Evolutionary conservation across 2,113 vertebrate genomes (phyloP).

Genomic region (Tapirus terrestris): DNA sequence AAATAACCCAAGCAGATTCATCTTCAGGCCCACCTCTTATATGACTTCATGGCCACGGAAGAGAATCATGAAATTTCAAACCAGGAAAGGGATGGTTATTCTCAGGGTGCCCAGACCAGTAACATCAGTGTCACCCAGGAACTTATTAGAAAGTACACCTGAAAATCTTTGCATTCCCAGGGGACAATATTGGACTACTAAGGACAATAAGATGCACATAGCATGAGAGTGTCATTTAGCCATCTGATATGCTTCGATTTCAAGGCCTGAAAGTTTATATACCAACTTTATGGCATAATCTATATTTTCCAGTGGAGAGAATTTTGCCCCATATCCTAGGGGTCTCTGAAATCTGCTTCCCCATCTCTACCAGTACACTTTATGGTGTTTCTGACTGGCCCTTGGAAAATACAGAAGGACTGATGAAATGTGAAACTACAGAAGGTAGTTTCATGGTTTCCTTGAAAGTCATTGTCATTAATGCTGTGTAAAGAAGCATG

Average conservation of each 20-base stretch:
- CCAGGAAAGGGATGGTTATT: background rate
- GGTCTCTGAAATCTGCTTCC: background rate
- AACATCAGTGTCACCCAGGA: background rate
- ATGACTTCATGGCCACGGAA: background rate
- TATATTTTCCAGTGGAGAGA: background rate
- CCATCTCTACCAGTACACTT: background rate
- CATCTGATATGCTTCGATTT: background rate
- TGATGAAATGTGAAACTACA: background rate
- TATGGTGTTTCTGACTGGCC: background rate
- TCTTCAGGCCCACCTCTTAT: background rate
- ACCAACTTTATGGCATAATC: too few species aligned
- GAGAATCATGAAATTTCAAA: background rate
- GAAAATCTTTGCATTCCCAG: background rate
- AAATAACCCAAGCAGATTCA: background rate
- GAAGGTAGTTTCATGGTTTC: background rate
- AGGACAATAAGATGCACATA: background rate
- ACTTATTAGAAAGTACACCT: background rate
- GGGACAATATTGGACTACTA: background rate
- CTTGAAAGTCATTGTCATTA: background rate
- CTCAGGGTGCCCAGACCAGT: background rate
- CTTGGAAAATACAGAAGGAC: background rate
- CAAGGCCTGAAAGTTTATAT: background rate
- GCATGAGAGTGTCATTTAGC: background rate
- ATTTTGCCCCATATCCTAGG: background rate
- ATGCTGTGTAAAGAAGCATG: background rate